Evolutionary conservation across 2,797 vertebrate genomes (phyloP).

Genomic region (Crenuchus spilurus): DNA sequence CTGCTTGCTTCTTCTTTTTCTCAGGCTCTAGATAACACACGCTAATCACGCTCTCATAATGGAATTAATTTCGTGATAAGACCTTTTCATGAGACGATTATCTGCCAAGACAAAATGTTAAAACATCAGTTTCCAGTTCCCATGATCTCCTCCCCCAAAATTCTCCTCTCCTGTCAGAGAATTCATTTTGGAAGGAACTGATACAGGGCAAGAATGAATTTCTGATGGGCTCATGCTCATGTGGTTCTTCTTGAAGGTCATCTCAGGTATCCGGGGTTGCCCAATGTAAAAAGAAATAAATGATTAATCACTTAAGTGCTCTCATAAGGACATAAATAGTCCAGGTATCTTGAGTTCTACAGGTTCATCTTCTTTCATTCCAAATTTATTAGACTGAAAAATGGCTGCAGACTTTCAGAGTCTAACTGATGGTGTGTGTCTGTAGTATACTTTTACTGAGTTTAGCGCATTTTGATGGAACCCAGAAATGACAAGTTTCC

Average conservation of each 20-base stretch:
- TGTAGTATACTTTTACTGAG: too few relatives aligned
- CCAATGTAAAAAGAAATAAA: not conserved
- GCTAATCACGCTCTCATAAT: constrained; percentile 63
- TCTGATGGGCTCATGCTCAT: not conserved
- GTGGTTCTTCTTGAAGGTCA: not conserved
- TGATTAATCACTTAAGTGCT: not conserved
- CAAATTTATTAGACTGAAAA: not conserved
- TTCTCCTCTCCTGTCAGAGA: not conserved
- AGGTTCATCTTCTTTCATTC: not conserved
- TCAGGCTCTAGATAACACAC: constrained; percentile 57
- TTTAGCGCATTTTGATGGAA: too few relatives aligned
- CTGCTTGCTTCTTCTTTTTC: constrained; percentile 47
- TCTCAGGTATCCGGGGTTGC: not conserved
- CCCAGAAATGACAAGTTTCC: too few relatives aligned
- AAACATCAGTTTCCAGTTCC: constrained; percentile 18
- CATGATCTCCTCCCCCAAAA: constrained; percentile 2
- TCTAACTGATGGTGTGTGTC: not conserved
- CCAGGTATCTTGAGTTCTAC: not conserved
- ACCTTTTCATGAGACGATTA: constrained; percentile 56
- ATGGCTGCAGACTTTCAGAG: not conserved
- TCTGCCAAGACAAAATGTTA: constrained; percentile 54
- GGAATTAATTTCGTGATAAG: constrained; percentile 67
- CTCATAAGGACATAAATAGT: not conserved
- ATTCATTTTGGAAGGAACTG: not conserved
- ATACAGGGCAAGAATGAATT: not conserved